Evolutionary conservation across 2,113 vertebrate species (phyloP).

Genomic region (Cyprinodon variegatus): DNA sequence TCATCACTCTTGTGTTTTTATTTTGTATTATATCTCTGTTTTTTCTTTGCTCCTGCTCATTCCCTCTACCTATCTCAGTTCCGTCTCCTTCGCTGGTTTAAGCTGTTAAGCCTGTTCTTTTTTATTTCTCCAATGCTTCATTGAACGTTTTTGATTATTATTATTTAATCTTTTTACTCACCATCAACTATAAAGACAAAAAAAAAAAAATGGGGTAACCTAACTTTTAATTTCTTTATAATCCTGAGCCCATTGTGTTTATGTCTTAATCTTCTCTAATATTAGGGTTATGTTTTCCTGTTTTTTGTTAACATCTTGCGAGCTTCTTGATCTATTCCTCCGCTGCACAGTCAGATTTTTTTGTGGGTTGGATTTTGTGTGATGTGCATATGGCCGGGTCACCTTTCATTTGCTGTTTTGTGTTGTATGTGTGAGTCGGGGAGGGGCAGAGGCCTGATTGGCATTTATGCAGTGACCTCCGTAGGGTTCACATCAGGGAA

Average conservation of each 20-base stretch:
- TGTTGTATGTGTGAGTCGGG: not conserved
- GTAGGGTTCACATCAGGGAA: constrained; percentile 58
- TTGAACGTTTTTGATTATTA: too few species aligned
- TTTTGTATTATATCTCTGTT: too few species aligned
- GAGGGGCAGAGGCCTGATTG: constrained; percentile 10
- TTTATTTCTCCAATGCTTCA: too few species aligned
- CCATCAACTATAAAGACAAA: too few species aligned
- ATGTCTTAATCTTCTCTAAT: not conserved
- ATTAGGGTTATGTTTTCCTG: not conserved
- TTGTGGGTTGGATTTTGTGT: constrained; percentile 27
- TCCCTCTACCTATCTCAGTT: too few species aligned
- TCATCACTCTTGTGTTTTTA: too few species aligned
- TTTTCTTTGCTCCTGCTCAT: too few species aligned
- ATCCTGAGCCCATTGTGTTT: too few species aligned
- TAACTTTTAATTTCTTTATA: too few species aligned
- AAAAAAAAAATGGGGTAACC: not conserved
- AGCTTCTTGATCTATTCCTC: not conserved
- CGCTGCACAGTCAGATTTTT: constrained; percentile 9
- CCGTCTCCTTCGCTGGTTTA: too few species aligned
- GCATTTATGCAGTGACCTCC: constrained; percentile 62
- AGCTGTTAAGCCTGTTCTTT: too few species aligned
- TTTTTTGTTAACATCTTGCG: not conserved
- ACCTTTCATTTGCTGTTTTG: constrained; percentile 30
- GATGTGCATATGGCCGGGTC: constrained; percentile 35
- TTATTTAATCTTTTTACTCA: too few species aligned